A percentile compares a stretch with the other conserved stretches of the same genome.
Conservation (phyloP, 1,140 invertebrate genomes). For the Drosophila jambulina region DNA sequence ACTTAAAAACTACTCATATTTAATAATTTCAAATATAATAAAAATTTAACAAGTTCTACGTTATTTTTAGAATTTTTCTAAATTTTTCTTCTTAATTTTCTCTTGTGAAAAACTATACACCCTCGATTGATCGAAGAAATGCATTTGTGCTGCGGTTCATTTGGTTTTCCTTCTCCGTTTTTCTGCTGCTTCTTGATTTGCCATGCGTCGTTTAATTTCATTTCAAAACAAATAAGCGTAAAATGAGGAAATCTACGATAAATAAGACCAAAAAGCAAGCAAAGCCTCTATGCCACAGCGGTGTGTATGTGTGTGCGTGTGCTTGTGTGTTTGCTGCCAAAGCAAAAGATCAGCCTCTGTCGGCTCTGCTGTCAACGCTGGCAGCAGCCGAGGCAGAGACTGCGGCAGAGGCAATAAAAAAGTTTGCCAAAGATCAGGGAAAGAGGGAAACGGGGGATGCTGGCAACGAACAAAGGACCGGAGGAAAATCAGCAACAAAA, state of each 20-base stretch:
- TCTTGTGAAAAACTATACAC: neutral
- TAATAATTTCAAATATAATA: neutral
- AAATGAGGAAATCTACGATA: slow-evolving; percentile 75
- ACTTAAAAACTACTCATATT: neutral
- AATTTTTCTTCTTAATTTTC: neutral
- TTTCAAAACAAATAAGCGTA: slow-evolving; percentile 80
- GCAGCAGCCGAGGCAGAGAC: slow-evolving; percentile 5
- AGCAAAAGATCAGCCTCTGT: slow-evolving; percentile 25
- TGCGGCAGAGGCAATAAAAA: slow-evolving; percentile 44
- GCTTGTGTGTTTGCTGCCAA: slow-evolving; percentile 47
- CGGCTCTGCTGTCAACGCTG: neutral
- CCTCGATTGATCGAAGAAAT: slow-evolving; percentile 22
- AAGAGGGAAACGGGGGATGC: slow-evolving; percentile 7
- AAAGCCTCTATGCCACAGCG: slow-evolving; percentile 36
- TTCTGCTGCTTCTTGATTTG: slow-evolving; percentile 50
- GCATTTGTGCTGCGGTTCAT: slow-evolving; percentile 23
- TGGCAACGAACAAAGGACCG: slow-evolving; percentile 66
- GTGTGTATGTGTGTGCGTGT: neutral
- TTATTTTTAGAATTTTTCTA: neutral
- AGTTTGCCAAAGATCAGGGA: slow-evolving; percentile 42
- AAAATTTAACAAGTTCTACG: neutral
- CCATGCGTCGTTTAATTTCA: slow-evolving; percentile 76
- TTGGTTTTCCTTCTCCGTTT: slow-evolving; percentile 27
- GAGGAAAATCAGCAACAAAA: slow-evolving; percentile 19
- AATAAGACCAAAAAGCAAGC: slow-evolving; percentile 68